A percentile compares a stretch with the other conserved stretches of the same genome.
Conservation (phyloP, 2,888 invertebrate genomes). For the Heliconius hortense region DNA sequence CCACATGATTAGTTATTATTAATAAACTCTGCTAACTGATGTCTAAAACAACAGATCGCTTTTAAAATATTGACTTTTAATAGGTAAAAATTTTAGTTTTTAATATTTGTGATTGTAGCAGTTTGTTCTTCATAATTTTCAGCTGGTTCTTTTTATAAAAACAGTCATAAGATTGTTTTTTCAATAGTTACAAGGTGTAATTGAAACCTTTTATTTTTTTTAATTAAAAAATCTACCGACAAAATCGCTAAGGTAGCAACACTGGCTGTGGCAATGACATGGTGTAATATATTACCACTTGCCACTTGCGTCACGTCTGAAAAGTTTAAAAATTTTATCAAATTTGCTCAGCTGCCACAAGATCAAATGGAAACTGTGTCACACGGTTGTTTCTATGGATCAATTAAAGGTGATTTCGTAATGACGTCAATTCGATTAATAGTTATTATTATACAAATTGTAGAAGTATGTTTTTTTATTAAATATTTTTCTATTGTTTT, state of each 20-base stretch:
- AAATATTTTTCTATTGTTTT: neutral
- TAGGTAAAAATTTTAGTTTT: too few species aligned
- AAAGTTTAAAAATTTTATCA: constrained; percentile 28
- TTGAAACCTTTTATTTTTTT: neutral
- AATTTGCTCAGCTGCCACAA: constrained; percentile 39
- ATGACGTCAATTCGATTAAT: constrained; percentile 40
- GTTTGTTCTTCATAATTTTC: too few species aligned
- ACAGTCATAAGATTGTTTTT: neutral
- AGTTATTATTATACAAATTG: constrained; percentile 21
- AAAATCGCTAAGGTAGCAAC: neutral
- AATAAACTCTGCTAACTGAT: neutral
- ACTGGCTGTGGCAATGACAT: neutral
- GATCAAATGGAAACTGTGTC: constrained; percentile 41
- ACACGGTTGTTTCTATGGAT: constrained; percentile 42
- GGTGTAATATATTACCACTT: constrained; percentile 18
- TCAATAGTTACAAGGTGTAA: neutral
- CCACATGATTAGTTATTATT: neutral
- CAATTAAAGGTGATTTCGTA: constrained; percentile 40
- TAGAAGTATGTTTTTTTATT: constrained; percentile 2
- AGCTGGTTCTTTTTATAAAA: neutral
- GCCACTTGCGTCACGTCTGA: constrained; percentile 31
- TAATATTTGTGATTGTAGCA: too few species aligned
- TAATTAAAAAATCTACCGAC: neutral
- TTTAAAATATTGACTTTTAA: too few species aligned
- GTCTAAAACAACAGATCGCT: neutral